Evolutionary conservation across 2,113 vertebrate genomes (phyloP), one percentile per base, ranked within the genome.

Genomic region (Nettapus auritus): DNA sequence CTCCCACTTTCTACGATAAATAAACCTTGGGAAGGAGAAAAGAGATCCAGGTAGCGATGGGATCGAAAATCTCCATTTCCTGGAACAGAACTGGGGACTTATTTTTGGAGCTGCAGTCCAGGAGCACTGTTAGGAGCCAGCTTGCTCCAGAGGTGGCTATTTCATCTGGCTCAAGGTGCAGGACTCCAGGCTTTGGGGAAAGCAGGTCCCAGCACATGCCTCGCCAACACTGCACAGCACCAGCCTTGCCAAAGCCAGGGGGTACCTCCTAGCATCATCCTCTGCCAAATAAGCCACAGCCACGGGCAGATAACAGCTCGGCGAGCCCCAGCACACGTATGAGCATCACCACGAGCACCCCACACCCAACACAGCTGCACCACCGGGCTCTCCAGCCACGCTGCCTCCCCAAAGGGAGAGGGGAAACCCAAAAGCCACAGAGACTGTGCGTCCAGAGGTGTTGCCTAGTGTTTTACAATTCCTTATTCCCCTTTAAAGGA

Each of bases 401-500:
- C 44, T 7, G 2, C 48, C 29, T 36, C 64, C 77, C 25, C 2
- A 0, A 67, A 77, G 71, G 77, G 81, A 86, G 88, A 63, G 80
- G 89, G 92, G 92, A 96, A 97, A 97, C 95, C 97, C 97, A 96
- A 97, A 97, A 97, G 95, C 97, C 97, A 97, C 97, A 96, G 92
- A 96, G 82, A 88, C 90, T 71, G 53, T 46, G 74, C 57, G 11
- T 93, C 94, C 87, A 91, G 96, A 97, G 80, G 70, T 96, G 93
- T 95, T 95, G 96, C 97, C 96, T 97, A 93, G 77, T 38, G 94
- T 96, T 97, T 97, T 91, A 84, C 19, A 82, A 97, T 94, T 94
- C 96, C 97, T 98, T 98, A 99, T 99, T 99, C 99, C 99, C 99
- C 99, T 99, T 98, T 99, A 99, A 98, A 99, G 98, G 98, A 99